These are phyloP conservation scores for Menidia beryllina DNA, from an alignment of 2,113 vertebrate genomes.

Conservation along the genomic window DNA sequence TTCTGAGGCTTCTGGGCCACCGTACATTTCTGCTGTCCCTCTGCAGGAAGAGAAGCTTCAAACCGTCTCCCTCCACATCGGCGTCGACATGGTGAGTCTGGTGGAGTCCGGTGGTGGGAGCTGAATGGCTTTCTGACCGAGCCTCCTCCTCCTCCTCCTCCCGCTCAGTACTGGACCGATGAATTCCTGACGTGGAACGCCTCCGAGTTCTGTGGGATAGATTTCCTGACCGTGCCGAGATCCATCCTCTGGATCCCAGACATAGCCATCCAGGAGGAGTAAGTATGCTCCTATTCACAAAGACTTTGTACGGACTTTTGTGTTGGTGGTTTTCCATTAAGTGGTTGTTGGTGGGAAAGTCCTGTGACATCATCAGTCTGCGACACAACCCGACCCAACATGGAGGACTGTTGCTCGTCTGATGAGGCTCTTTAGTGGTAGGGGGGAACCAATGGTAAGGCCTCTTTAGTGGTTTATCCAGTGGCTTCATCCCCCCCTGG, in stretches of 20 bases:
- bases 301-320: no score
- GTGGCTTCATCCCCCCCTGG: no score
- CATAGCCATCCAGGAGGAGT: slow-evolving; percentile 56
- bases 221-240: slow-evolving; percentile 16
- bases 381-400: no score
- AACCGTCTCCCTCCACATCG: slow-evolving; percentile 9
- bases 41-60: slow-evolving; percentile 33
- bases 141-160: no score
- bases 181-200: slow-evolving; percentile 67
- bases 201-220: slow-evolving; percentile 66
- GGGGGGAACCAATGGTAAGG: no score
- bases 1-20: no score
- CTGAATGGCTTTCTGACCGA: not conserved
- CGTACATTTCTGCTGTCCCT: not conserved
- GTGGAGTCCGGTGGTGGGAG: not conserved
- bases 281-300: not conserved
- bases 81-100: slow-evolving; percentile 5
- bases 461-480: no score
- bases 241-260: slow-evolving; percentile 72
- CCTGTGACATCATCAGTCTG: no score
- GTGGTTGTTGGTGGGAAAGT: no score
- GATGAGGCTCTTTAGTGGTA: no score
- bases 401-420: no score
- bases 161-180: slow-evolving; percentile 64
- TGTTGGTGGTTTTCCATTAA: no score